Evolutionary conservation across 2,888 invertebrate species (phyloP).

Genomic region (Lepidonotus clava): DNA sequence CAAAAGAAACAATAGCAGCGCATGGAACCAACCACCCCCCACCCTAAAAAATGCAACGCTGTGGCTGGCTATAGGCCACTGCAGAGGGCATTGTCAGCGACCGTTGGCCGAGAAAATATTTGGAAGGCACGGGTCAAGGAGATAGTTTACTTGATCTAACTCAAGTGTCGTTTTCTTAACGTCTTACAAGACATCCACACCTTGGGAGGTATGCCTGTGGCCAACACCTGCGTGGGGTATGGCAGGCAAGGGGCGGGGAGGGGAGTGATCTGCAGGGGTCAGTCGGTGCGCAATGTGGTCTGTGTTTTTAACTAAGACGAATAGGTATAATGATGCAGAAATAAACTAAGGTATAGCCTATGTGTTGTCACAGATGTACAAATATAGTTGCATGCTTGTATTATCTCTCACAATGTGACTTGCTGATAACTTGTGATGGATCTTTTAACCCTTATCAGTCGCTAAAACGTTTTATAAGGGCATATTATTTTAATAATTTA

Average conservation of each 20-base stretch:
- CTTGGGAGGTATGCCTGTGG: not conserved
- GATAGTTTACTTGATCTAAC: constrained; percentile 50
- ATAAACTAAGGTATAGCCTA: too few species aligned
- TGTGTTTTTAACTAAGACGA: too few species aligned
- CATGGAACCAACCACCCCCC: not conserved
- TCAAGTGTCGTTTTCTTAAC: constrained; percentile 30
- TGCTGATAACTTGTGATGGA: too few species aligned
- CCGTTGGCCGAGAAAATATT: constrained; percentile 23
- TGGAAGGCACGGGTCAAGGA: constrained; percentile 48
- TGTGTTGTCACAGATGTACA: too few species aligned
- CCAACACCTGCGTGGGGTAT: not conserved
- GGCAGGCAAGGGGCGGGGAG: not conserved
- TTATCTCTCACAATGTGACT: too few species aligned
- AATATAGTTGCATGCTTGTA: too few species aligned
- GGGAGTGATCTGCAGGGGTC: not conserved
- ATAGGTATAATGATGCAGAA: too few species aligned
- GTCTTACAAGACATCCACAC: constrained; percentile 34
- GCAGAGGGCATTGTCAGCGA: not conserved
- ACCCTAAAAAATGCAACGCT: not conserved
- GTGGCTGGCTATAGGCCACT: too few species aligned
- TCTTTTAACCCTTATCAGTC: too few species aligned
- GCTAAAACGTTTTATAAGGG: too few species aligned
- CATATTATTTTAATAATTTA: too few species aligned
- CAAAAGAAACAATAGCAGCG: constrained; percentile 23
- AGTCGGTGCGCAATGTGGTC: not conserved